Evolutionary conservation across 2,797 vertebrate genomes (phyloP), one percentile per base, ranked within the genome.

Genomic region (Podarcis siculus): DNA sequence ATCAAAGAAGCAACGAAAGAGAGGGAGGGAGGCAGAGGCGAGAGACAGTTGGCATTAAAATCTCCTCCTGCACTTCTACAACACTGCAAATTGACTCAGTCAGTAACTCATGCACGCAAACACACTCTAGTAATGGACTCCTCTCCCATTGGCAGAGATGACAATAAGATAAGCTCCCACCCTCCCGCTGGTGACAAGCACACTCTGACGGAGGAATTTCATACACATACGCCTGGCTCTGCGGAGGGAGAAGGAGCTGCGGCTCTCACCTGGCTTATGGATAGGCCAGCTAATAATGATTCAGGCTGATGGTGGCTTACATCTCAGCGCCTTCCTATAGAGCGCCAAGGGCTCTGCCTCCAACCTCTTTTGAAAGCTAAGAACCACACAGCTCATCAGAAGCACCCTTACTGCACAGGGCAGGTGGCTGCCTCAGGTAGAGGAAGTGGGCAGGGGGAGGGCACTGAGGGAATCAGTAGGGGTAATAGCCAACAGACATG

Each of bases 131-230:
- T 87, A 95, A 91, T 92, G 90, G 92, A 92, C 86, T 92, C 75
- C 76, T 87, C 67, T 91, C 90, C 95, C 90, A 88, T 93, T 92
- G 88, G 87, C 93, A 94, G 95, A 90, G 86, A 89, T 89, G 87
- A 90, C 75, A 80, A 80, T 49, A 94, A 91, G 92, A 95, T 89
- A 93, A 88, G 94, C 86, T 89, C 90, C 85, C 83, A 87, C 27
- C 27, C 35, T 39, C 69, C 92, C 42, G 88, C 86, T 87, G 88
- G 91, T 93, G 89, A 92, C 93, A 96, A 94, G 37, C 39, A 82
- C n/a, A 73, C 86, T 87, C 84, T 88, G 89, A 94, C 27, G 87
- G 90, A 94, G 1, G 0, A 69, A 88, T 88, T 86, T 89, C 92
- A 87, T 42, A 49, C 87, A 80, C 86, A 78, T 69, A 83, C 45